These are phyloP conservation scores for Tor tambroides DNA, from an alignment of 2,113 vertebrate species.

Conservation along the genomic window DNA sequence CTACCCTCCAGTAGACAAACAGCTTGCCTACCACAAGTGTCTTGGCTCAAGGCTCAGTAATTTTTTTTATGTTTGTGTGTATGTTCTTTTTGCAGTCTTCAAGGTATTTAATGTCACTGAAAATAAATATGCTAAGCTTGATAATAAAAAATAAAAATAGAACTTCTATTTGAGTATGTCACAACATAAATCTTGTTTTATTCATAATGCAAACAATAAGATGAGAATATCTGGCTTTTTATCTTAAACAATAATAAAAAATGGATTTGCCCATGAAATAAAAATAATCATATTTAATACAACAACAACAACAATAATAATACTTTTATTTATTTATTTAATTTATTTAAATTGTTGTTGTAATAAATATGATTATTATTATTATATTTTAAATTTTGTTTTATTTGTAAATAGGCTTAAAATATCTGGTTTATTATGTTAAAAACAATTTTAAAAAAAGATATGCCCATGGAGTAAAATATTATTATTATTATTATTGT, in stretches of 20 bases:
- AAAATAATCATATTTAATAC: no score
- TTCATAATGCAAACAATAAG: not conserved
- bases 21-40: constrained; percentile 45
- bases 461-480: no score
- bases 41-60: constrained; percentile 5
- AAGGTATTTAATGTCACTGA: constrained; percentile 6
- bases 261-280: not conserved
- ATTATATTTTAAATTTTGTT: no score
- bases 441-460: not conserved
- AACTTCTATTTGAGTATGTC: not conserved
- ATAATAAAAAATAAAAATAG: not conserved
- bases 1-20: constrained; percentile 42
- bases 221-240: not conserved
- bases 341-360: no score
- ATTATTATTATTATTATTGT: no score
- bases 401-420: no score
- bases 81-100: constrained; percentile 21
- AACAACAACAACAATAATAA: no score
- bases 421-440: not conserved
- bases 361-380: no score
- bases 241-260: not conserved
- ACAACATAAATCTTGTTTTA: not conserved
- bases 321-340: no score
- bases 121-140: not conserved
- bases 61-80: not conserved